Percentiles rank a stretch among this genome's conserved stretches.
These are phyloP conservation scores for Ophioninae sp. DNA, from an alignment of 2,888 invertebrate species.

Conservation along the genomic window DNA sequence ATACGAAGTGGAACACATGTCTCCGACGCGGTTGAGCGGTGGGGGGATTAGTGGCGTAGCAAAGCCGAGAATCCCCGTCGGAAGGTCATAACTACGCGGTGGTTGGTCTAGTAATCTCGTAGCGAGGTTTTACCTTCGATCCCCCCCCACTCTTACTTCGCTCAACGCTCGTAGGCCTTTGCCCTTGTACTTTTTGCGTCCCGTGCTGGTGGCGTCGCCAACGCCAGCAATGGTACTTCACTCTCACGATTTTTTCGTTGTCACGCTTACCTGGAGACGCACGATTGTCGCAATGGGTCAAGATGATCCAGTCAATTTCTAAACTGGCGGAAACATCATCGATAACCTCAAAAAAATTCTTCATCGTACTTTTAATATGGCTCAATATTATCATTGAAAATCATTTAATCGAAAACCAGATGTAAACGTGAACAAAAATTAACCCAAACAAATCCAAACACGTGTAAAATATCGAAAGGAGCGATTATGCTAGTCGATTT, in stretches of 20 bases:
- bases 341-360: too few species aligned
- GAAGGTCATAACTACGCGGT: constrained; percentile 68
- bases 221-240: background rate
- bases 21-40: constrained; percentile 33
- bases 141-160: background rate
- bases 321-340: too few species aligned
- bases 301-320: too few species aligned
- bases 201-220: background rate
- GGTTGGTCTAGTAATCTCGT: constrained; percentile 62
- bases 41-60: constrained; percentile 37
- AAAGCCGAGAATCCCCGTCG: constrained; percentile 68
- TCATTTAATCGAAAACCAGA: too few species aligned
- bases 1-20: constrained; percentile 11
- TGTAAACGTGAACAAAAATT: too few species aligned
- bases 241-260: background rate
- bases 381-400: too few species aligned
- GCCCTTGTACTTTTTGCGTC: background rate
- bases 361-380: too few species aligned
- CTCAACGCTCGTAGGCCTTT: background rate
- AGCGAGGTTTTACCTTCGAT: background rate
- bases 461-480: background rate
- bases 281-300: too few species aligned
- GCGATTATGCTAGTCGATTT: background rate
- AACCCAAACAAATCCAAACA: too few species aligned
- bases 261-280: too few species aligned